Evolutionary conservation across 2,888 invertebrate genomes (phyloP), one percentile per base, ranked within the genome.

Genomic region (Incurvaria masculella): DNA sequence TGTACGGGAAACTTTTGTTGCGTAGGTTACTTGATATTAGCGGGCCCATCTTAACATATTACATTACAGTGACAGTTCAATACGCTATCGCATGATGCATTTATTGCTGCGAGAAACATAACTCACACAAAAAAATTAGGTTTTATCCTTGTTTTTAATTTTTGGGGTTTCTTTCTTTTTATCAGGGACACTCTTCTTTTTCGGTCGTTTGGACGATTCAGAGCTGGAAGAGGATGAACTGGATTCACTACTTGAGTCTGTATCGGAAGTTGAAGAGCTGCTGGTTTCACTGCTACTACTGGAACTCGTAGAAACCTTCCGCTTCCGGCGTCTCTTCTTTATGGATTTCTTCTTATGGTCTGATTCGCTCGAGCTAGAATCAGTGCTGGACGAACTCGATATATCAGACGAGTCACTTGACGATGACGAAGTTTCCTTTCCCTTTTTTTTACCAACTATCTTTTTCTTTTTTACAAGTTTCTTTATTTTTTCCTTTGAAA

Each of bases 241-340:
- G n/a, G 59, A 51, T 20, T 52, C 56, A 52, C 59, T 63, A 55
- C 66, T 70, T 23, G 68, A 62, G 17, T 64, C 66, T 2, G 69
- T 64, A 52, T 63, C 67, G 19, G 52, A 51, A 46, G 61, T 64
- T 6, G 71, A 68, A n/a, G 66, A 64, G 50, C 65, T 67, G 45
- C 62, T 58, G 33, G 68, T 63, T 58, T 64, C 69, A 49, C 60
- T 56, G 42, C 46, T 49, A 53, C 63, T 64, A 52, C 66, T 69
- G 53, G 72, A 72, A 46, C 64, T 72, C n/a, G 69, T 66, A 21
- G 69, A 61, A 20, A 70, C 70, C 53, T 61, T 57, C 49, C 66
- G 69, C 53, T 64, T 68, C 52, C 61, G 69, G 55, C 61, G 68
- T 47, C 58, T 61, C 53, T 55, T 59, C 20, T 58, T 52, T 4